These are phyloP conservation scores for Patiria pectinifera DNA, from an alignment of 53 echinoderm and acorn worm species.

Conservation along the genomic window DNA sequence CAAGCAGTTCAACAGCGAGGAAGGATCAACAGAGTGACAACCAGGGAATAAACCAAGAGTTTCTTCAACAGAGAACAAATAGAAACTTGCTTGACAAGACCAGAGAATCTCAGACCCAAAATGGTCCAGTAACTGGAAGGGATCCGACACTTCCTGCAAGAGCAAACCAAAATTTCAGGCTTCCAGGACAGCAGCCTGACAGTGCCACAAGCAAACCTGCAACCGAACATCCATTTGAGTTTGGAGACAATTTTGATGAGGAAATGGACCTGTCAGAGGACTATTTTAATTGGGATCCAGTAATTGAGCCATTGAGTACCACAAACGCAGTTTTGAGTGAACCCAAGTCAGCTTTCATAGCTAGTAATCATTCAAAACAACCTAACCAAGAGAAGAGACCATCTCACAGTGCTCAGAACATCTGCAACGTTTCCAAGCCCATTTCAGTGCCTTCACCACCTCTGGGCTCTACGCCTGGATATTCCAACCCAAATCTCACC, in stretches of 20 bases:
- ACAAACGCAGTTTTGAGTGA: neutral
- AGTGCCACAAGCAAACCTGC: neutral
- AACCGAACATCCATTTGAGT: neutral
- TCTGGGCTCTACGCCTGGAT: neutral
- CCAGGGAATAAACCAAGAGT: neutral
- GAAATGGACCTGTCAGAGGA: slow-evolving; percentile 27
- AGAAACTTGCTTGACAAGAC: neutral
- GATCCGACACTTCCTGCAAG: neutral
- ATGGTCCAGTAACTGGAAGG: neutral
- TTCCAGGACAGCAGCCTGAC: neutral
- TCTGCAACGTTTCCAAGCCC: neutral
- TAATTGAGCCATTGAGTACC: neutral
- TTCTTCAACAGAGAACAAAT: neutral
- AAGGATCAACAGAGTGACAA: neutral
- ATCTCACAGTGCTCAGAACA: neutral
- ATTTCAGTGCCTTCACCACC: neutral
- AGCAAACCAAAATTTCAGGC: neutral
- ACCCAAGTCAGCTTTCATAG: neutral
- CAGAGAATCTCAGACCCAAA: neutral
- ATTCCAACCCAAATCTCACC: neutral
- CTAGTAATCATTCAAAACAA: neutral
- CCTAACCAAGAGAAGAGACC: neutral
- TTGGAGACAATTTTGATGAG: slow-evolving; percentile 24
- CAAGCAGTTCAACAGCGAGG: neutral
- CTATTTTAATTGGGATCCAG: slow-evolving; percentile 46